Evolutionary conservation across 2,113 vertebrate species (phyloP).

Genomic region (Nerophis lumbriciformis): DNA sequence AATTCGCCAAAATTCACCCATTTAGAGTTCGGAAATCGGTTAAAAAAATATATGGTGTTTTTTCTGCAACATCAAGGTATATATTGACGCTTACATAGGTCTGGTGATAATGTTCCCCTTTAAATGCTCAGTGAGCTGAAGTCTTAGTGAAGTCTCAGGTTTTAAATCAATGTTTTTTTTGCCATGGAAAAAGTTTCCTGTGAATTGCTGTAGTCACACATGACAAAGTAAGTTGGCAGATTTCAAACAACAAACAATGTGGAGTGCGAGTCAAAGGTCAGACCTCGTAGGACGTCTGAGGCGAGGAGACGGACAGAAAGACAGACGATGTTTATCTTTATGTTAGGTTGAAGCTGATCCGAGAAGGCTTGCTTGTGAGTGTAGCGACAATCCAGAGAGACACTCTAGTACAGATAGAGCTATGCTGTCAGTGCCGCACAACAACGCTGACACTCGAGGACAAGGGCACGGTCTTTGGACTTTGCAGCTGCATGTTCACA

Average conservation of each 20-base stretch:
- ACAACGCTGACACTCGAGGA: slow-evolving; percentile 26
- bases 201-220: slow-evolving; percentile 19
- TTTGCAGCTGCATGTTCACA: not conserved
- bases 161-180: too few relatives aligned
- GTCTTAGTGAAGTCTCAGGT: too few relatives aligned
- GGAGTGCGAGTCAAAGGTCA: slow-evolving; percentile 1
- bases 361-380: slow-evolving; percentile 23
- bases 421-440: slow-evolving; percentile 21
- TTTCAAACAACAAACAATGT: not conserved
- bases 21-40: too few relatives aligned
- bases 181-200: not conserved
- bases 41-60: too few relatives aligned
- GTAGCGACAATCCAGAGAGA: slow-evolving; percentile 31
- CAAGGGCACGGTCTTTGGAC: slow-evolving; percentile 3
- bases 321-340: slow-evolving; percentile 1
- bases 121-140: too few relatives aligned
- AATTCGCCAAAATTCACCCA: too few relatives aligned
- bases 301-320: too few relatives aligned
- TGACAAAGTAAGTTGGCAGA: slow-evolving; percentile 8
- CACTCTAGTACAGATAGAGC: slow-evolving; percentile 29
- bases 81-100: too few relatives aligned
- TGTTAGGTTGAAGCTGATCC: slow-evolving; percentile 16
- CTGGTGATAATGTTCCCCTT: too few relatives aligned
- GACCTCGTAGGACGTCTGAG: not conserved
- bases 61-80: too few relatives aligned